Evolutionary conservation across 2,113 vertebrate species (phyloP).

Genomic region (Sinocyclocheilus maitianheensis): DNA sequence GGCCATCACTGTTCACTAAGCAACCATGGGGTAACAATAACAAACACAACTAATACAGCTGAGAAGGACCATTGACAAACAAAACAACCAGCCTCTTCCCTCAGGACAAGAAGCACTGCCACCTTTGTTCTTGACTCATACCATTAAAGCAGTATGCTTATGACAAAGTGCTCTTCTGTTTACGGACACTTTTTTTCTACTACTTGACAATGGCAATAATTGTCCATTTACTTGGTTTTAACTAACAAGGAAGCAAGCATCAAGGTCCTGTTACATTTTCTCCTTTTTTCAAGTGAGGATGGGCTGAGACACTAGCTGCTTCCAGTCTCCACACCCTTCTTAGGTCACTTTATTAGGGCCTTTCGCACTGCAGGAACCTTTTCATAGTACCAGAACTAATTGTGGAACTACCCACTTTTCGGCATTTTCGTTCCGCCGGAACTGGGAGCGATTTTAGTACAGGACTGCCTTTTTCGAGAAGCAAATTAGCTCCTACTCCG

Average conservation of each 20-base stretch:
- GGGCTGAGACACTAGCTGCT: not conserved
- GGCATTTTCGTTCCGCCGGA: too few species aligned
- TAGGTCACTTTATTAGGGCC: not conserved
- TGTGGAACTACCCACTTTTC: too few species aligned
- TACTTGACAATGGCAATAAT: not conserved
- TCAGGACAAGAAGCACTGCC: not conserved
- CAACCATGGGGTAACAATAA: conserved; percentile 43
- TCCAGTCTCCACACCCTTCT: not conserved
- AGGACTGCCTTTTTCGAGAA: too few species aligned
- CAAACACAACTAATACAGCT: conserved; percentile 38
- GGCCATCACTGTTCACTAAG: conserved; percentile 30
- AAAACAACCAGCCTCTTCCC: not conserved
- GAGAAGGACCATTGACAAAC: conserved; percentile 1
- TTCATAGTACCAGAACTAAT: too few species aligned
- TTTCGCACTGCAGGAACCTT: too few species aligned
- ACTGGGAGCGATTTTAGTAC: too few species aligned
- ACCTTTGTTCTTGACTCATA: not conserved
- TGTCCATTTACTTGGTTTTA: not conserved
- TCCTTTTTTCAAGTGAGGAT: not conserved
- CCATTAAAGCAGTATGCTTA: not conserved
- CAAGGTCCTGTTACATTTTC: not conserved
- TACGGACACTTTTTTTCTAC: not conserved
- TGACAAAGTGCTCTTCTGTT: not conserved
- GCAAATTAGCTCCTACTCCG: too few species aligned
- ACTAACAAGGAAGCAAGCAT: not conserved